A percentile compares a stretch with the other conserved stretches of the same genome.
These are phyloP conservation scores for Schizaphis graminum DNA, from an alignment of 2,888 invertebrate genomes.

Conservation along the genomic window DNA sequence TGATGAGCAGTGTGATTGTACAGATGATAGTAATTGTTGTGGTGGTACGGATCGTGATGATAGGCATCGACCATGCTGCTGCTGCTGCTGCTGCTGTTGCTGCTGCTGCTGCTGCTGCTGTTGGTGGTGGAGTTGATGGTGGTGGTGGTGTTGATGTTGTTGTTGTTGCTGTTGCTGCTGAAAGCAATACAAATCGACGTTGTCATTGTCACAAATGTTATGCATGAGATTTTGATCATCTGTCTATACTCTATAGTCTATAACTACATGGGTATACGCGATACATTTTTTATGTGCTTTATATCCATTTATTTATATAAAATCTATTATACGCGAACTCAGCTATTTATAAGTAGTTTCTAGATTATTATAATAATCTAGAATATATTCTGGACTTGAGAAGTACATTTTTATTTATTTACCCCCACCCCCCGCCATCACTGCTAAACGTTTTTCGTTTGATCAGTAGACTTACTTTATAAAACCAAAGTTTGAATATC, in stretches of 20 bases:
- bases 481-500: background rate
- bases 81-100: slow-evolving; percentile 49
- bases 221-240: background rate
- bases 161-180: slow-evolving; percentile 34
- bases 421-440: background rate
- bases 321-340: background rate
- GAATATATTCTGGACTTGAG: background rate
- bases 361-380: background rate
- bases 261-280: background rate
- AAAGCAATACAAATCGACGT: slow-evolving; percentile 1
- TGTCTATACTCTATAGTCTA: background rate
- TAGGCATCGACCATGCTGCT: slow-evolving; percentile 56
- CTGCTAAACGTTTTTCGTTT: background rate
- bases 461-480: background rate
- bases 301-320: background rate
- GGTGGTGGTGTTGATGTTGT: background rate
- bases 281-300: background rate
- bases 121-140: background rate
- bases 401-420: background rate
- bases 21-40: slow-evolving; percentile 59
- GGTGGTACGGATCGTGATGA: slow-evolving; percentile 57
- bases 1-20: slow-evolving; percentile 63
- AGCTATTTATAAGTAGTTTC: background rate
- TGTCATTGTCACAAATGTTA: background rate
- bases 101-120: slow-evolving; percentile 42